Base-by-base conservation (phyloP, 2,797 vertebrate genomes). In the Bradypus variegatus region DNA sequence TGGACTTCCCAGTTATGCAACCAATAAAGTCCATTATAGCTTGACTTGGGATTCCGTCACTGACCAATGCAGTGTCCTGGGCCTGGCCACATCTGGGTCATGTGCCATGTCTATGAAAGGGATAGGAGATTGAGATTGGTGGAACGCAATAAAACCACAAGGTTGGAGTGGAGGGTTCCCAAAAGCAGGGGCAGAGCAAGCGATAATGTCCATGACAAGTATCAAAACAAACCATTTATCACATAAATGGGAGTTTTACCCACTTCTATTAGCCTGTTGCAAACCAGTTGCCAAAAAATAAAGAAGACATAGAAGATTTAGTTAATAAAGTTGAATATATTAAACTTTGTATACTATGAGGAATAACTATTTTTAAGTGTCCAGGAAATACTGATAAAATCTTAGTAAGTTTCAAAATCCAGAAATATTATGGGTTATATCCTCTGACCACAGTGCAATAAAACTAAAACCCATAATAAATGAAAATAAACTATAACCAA, bases 401-500 rank as follows among this genome's bases (percentile, higher is more conserved):
- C 25, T 67, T 67, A 45, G 58, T 64, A 27, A 91, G 87, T 16
- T 92, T 87, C 77, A 89, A 85, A 70, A 87, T 45, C 58, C 60
- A 77, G 62, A 91, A 76, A 84, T 86, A 89, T 21, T 67, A 38
- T 41, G 85, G 38, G 23, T 69, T 90, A 70, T 92, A 78, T 55
- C 64, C 36, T 92, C 80, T 53, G 55, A 83, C 11, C 55, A 81
- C 27, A 77, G 31, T 70, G 64, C 50, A 86, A 84, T 76, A 94
- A 93, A 94, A 80, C 78, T 75, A 90, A 88, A 90, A 80, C 64
- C 38, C 41, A 25, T 69, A 50, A 88, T 29, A 78, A 76, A 84
- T 81, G 45, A 87, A 93, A 94, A 65, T 78, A 79, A 93, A 79
- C 78, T 81, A 65, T 64, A 92, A 77, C 76, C 53, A 80, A 87